A percentile compares a stretch with the other conserved stretches of the same genome.
Conservation (phyloP, 2,797 vertebrate genomes). For the Sebastolobus altivelis region DNA sequence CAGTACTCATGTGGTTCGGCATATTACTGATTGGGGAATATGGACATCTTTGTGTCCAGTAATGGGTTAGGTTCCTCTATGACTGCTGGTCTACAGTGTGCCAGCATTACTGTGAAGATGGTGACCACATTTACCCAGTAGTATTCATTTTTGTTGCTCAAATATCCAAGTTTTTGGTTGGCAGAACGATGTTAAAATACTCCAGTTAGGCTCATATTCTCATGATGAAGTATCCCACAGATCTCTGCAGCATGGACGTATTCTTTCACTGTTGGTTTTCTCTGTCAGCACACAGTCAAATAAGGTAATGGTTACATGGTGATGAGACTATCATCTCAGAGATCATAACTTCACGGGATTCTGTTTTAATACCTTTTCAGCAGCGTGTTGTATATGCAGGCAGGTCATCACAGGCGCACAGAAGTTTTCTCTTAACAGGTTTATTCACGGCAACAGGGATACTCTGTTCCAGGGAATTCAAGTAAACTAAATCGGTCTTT, state of each 20-base stretch:
- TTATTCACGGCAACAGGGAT: conserved; percentile 18
- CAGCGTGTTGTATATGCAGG: neutral
- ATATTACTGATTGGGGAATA: conserved; percentile 35
- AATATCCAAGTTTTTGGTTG: conserved; percentile 19
- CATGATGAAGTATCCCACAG: conserved; percentile 1
- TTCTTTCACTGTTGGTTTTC: conserved; percentile 9
- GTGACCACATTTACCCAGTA: neutral
- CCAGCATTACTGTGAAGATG: conserved; percentile 10
- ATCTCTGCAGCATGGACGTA: neutral
- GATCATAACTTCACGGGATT: conserved; percentile 18
- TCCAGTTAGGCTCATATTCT: neutral
- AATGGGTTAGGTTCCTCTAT: conserved; percentile 6
- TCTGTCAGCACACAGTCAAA: conserved; percentile 11
- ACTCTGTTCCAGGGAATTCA: conserved; percentile 28
- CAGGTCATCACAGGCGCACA: neutral
- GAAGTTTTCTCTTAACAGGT: conserved; percentile 11
- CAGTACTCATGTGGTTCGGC: conserved; percentile 16
- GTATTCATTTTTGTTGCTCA: conserved; percentile 12
- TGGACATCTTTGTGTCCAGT: conserved; percentile 25
- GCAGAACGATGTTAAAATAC: conserved; percentile 4
- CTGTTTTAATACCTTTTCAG: neutral
- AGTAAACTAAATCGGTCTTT: conserved; percentile 29
- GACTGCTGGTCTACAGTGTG: conserved; percentile 9
- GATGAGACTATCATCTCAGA: conserved; percentile 4
- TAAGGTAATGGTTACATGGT: conserved; percentile 6